Evolutionary conservation across 1,140 invertebrate genomes (phyloP), one percentile per base, ranked within the genome.

Genomic region (Heterodera carotae): DNA sequence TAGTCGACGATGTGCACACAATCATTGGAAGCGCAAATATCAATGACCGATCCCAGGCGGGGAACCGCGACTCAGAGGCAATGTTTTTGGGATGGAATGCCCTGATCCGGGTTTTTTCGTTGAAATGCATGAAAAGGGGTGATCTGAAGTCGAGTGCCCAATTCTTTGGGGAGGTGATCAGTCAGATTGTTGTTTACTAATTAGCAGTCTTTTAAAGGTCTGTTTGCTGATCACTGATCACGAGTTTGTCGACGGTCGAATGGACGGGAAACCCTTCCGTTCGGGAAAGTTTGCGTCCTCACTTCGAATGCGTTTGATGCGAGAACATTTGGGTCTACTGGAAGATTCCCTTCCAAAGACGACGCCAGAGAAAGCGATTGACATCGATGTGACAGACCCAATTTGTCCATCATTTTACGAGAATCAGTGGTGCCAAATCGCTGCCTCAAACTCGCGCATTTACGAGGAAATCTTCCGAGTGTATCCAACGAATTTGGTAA

Each of bases 11-110:
- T 88, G 91, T 91, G 69, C 91, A 91, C 7, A 92, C 94, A 0
- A 96, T 98, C 74, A 96, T 96, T 86, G 96, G 96, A 2, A 81
- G 80, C 56, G 95, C 96, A 0, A 99, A 99, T 88, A 96, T 98
- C 78, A 99, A 98, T 86, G 96, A 99, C 87, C 89, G 96, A 73
- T 96, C 94, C 76, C 91, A 98, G 91, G 90, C 94, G 59, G 94
- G 94, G 2, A 93, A 92, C 77, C 90, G 96, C 78, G 96, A 98
- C 85, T 97, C 94, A 10, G 96, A 99, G 90, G 93, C 22, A 48
- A 69, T 31, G 4, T 29, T 69, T 10, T 29, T 29, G 6, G n/a
- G 2, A 25, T 48, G n/a, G n/a, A n/a, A n/a, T n/a, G n/a, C n/a
- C n/a, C n/a, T n/a, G n/a, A n/a, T n/a, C n/a, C n/a, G n/a, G n/a